Conservation (phyloP, 2,888 invertebrate genomes). For the Dugesia japonica region DNA sequence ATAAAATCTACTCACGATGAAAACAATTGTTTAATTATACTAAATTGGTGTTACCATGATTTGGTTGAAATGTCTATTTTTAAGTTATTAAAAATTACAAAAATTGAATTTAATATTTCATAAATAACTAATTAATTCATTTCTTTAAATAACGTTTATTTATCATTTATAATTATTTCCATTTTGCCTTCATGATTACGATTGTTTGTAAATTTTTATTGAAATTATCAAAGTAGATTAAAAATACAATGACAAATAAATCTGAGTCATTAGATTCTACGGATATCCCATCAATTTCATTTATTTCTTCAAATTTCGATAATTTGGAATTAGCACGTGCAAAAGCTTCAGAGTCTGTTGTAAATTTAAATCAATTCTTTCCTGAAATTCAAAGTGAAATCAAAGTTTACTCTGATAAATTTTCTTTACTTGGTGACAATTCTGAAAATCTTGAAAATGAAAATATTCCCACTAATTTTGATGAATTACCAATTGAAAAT, state of each 20-base stretch:
- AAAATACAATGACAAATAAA: background rate
- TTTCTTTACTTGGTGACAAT: slow-evolving; percentile 30
- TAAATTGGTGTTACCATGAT: no score
- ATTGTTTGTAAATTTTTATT: no score
- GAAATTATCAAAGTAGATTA: no score
- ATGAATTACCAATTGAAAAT: background rate
- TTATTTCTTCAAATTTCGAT: background rate
- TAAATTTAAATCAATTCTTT: slow-evolving; percentile 23
- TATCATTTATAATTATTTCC: no score
- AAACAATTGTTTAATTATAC: no score
- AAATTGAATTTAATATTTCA: background rate
- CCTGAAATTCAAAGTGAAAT: slow-evolving; percentile 23
- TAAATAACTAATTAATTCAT: no score
- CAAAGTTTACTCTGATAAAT: slow-evolving; percentile 25
- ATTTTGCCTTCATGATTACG: no score
- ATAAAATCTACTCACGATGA: no score
- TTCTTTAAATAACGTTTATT: no score
- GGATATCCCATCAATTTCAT: background rate
- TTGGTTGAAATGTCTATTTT: no score
- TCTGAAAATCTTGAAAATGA: background rate
- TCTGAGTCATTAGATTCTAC: background rate
- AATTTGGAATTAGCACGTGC: background rate
- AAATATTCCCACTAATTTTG: background rate
- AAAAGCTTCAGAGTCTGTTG: background rate
- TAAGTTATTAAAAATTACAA: no score